Evolutionary conservation across 2,113 vertebrate species (phyloP), one percentile per base, ranked within the genome.

Genomic region (Xiphophorus couchianus): DNA sequence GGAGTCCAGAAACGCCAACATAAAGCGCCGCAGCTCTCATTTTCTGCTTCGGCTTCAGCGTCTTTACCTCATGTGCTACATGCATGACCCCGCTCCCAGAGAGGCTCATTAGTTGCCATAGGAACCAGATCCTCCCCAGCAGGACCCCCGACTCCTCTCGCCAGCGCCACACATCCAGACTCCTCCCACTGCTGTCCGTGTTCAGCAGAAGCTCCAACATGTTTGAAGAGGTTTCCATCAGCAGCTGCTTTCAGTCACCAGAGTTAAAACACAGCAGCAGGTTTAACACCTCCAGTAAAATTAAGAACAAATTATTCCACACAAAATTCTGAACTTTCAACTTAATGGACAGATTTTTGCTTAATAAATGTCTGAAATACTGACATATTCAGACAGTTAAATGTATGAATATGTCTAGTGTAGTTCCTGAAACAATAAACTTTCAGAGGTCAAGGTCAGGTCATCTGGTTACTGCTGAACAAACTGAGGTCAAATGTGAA

Each of bases 101-200:
- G 75, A 69, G 83, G 75, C 66, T 78, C 79, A 84, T 85, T 80
- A 31, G 86, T 88, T 82, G 28, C 88, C 84, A 89, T 83, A 39
- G 88, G 69, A 91, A 90, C 88, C 71, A 48, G 72, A 85, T 73
- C 70, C 82, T 84, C 72, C 78, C 79, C 74, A 54, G 69, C 42
- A 4, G 80, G 80, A 74, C 80, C 85, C 75, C 67, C 65, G 3
- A 33, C 77, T 78, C 83, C 63, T 62, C 33, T 75, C 12, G 1
- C 70, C 33, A 1, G n/a, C 75, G 67, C 3, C 35, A 48, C 65
- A 22, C 28, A 78, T 81, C 73, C 80, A 66, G 71, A 65, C 74
- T 51, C 28, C 31, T 9, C 2, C 25, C 61, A 29, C 27, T 14
- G 35, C 68, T 35, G 15, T 69, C 69, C 42, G 10, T 3, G 64